phyloP scores from a whole-genome alignment of 23 tunicate species.

The Ciona savignyi region DNA sequence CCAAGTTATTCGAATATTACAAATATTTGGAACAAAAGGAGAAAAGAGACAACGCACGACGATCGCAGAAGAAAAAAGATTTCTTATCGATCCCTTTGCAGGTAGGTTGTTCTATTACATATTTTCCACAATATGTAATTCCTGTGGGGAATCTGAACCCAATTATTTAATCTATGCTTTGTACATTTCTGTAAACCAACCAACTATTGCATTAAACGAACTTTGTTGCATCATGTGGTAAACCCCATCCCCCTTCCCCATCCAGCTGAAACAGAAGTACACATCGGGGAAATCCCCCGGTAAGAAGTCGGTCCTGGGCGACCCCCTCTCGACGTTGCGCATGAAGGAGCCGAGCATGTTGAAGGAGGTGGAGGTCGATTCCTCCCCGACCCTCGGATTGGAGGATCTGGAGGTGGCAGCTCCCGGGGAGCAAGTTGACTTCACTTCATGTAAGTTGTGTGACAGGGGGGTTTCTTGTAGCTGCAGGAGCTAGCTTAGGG shows the following conservation, averaged over 20 bases:
- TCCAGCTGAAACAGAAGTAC: not conserved
- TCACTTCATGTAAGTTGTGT: not conserved
- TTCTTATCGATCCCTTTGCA: not conserved
- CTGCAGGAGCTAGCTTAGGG: no score
- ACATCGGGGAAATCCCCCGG: not conserved
- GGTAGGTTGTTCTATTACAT: not conserved
- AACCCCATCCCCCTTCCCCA: no score
- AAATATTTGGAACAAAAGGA: slow-evolving; percentile 46
- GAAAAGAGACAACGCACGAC: slow-evolving; percentile 11
- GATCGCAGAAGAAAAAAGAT: not conserved
- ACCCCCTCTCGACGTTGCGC: not conserved
- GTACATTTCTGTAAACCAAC: no score
- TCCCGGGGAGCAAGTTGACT: not conserved
- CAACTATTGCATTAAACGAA: no score
- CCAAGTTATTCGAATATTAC: slow-evolving; percentile 44
- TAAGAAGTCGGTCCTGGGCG: not conserved
- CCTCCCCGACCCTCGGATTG: not conserved
- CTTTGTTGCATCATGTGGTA: no score
- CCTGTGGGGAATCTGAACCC: not conserved
- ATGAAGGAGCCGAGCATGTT: not conserved
- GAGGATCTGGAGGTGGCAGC: not conserved
- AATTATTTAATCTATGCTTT: not conserved
- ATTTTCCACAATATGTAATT: not conserved
- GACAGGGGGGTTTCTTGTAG: no score
- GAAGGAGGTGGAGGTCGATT: not conserved